Evolutionary conservation across 2,888 invertebrate genomes (phyloP).

Genomic region (Hydropsyche betteni): DNA sequence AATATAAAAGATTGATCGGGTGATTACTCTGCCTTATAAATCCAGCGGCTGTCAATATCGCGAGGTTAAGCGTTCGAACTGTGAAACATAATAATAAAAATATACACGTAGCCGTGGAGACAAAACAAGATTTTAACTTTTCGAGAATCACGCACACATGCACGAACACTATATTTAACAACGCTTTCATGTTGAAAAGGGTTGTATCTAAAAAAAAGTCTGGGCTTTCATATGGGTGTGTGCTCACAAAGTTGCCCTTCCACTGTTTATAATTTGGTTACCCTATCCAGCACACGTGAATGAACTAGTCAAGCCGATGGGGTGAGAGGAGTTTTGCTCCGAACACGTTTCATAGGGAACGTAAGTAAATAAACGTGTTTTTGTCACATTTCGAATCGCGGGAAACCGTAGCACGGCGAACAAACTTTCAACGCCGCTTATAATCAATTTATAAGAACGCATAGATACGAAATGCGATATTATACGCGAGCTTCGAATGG

Average conservation of each 20-base stretch:
- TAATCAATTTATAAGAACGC: no score
- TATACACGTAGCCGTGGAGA: no score
- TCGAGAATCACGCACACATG: background rate
- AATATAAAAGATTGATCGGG: conserved; percentile 9
- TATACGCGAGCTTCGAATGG: background rate
- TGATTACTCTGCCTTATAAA: no score
- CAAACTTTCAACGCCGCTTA: no score
- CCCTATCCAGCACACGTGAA: conserved; percentile 28
- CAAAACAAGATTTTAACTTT: no score
- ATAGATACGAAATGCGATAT: background rate
- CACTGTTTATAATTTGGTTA: conserved; percentile 26
- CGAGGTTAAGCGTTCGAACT: no score
- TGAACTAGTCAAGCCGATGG: conserved; percentile 10
- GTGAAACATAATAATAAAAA: no score
- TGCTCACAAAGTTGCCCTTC: conserved; percentile 29
- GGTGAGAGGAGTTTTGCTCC: background rate
- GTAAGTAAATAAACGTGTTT: conserved; percentile 23
- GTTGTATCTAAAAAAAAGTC: conserved; percentile 21
- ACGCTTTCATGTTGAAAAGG: conserved; percentile 20
- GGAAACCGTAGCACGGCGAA: no score
- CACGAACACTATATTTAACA: background rate
- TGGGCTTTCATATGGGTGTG: conserved; percentile 21
- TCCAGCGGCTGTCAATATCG: no score
- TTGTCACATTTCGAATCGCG: conserved; percentile 5
- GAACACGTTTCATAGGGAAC: conserved; percentile 6